Base-by-base conservation (phyloP, 2,797 vertebrate species). In the Carcharodon carcharias region DNA sequence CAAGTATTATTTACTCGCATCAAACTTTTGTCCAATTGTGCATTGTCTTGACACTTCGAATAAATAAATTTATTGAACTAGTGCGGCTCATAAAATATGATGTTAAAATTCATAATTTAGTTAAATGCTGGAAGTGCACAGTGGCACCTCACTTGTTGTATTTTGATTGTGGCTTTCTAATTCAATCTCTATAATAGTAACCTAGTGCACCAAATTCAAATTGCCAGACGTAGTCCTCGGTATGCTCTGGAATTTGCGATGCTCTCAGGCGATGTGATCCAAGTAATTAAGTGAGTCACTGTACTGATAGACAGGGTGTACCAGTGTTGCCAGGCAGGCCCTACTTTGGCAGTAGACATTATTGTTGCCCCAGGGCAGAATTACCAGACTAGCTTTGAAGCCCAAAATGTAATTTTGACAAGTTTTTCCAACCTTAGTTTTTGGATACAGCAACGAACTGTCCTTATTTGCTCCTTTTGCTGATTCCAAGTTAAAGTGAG, bases 401-500 rank as follows among this genome's bases (percentile, higher is more conserved):
- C 16, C 26, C 54, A 89, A 91, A 58, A 91, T 35, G 35, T 93
- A 67, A 93, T 11, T 93, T 63, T 40, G 54, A 96, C 56, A 18
- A 65, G 31, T 54, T 56, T 77, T 63, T 26, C 40, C 4, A 95
- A 98, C 98, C 97, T 98, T 98, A 67, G 98, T 98, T 97, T 98
- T 97, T 28, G 98, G 97, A 96, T 98, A 98, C 88, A 98, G 98
- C 96, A 98, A 98, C 96, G 77, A 96, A 97, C 98, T 98, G 96
- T 95, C 97, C 97, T 98, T 98, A 96, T 98, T 97, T 0, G 98
- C 98, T 94, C 98, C 98, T 97, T 97, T 98, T 23, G 98, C 98
- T 0, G 98, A 98, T 96, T 98, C 97, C 96, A 99, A 97, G 97
- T 98, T 98, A 89, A 99, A 99, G 96, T 99, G 98, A 3, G 97